phyloP scores from a whole-genome alignment of 30 jellyfish, hydroid and myxozoan genomes.

The Aurelia coerulea region DNA sequence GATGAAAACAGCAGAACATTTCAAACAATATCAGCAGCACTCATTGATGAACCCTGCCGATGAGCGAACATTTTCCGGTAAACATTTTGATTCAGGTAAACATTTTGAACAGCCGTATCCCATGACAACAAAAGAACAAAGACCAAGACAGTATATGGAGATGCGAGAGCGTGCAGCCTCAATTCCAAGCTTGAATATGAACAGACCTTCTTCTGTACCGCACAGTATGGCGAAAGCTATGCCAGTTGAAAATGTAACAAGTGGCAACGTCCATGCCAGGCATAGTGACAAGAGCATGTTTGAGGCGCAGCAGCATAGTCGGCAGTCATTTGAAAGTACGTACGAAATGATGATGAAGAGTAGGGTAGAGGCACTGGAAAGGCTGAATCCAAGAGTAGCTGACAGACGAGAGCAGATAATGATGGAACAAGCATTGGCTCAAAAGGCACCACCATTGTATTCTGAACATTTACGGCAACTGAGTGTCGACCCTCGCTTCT shows the following conservation, averaged over 20 bases:
- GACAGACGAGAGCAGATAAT: conserved; percentile 21
- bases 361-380: conserved; percentile 8
- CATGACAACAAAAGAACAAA: conserved; percentile 46
- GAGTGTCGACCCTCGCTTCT: background rate
- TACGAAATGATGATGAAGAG: background rate
- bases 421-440: conserved; percentile 16
- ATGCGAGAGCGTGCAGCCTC: conserved; percentile 80
- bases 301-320: conserved; percentile 8
- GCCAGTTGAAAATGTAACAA: conserved; percentile 1
- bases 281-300: background rate
- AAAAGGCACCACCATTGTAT: background rate
- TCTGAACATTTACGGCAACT: conserved; percentile 3
- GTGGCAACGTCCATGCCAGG: background rate
- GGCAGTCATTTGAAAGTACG: background rate
- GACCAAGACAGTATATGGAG: conserved; percentile 66
- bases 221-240: conserved; percentile 8
- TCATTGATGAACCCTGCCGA: conserved; percentile 11
- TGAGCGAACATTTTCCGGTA: conserved; percentile 21
- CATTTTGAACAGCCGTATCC: conserved; percentile 20
- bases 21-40: conserved; percentile 9
- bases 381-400: background rate
- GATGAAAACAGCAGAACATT: background rate
- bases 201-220: conserved; percentile 36
- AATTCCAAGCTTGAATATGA: conserved; percentile 70
- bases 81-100: conserved; percentile 8